Base-by-base conservation (phyloP, 2,797 vertebrate genomes). In the Melanotaenia boesemani region DNA sequence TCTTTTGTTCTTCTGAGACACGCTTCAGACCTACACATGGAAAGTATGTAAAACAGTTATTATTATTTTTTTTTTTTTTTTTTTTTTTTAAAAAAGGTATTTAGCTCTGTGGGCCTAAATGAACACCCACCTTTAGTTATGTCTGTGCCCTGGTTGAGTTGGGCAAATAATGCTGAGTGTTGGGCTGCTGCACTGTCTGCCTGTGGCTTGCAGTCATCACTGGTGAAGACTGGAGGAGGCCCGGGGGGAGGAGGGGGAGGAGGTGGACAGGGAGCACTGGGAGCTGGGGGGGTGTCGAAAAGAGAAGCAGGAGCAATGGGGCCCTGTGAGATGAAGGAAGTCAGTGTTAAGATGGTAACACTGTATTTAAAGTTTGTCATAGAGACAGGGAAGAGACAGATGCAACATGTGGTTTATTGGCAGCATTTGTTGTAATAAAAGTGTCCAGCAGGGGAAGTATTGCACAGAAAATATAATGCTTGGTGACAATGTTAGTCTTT, bases 121-220 rank as follows among this genome's bases (percentile, higher is more conserved):
- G 4, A 46, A n/a, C 36, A 59, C 83, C 50, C 57, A 99, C 98
- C 98, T 96, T 95, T 97, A 26, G 96, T 98, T 80, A 99, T 98
- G 6, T 93, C 94, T 90, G 95, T 96, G 85, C 98, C 98, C 91
- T 97, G 96, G 90, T 99, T 99, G n/a, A 99, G 96, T 87, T 99
- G 95, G 10, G 96, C 95, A 63, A 99, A 99, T 5, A 99, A 94
- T 2, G 96, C 96, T 0, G 96, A 96, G 72, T 96, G 97, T 48
- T 94, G 85, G 1, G 95, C 87, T 0, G 86, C 84, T n/a, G 92
- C 61, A 5, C 85, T 75, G 3, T 28, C 74, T 0, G 9, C 55
- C 56, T 94, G 91, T 15, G 95, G 86, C 85, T 92, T 94, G 1
- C 77, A 13, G 3, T 74, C 66, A 24, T 95, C 94, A 0, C 93